These are phyloP conservation scores for zebrafish (Danio rerio) DNA, from an alignment of 2,113 vertebrate species.

Conservation along the genomic window GRCz12tu NC_133190.1:9927501-9928000, in stretches of 20 bases:
- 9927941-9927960: too few relatives aligned
- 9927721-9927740: not conserved
- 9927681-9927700: not conserved
- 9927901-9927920: too few relatives aligned
- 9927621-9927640: slow-evolving; percentile 11
- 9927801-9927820: not conserved
- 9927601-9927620: slow-evolving; percentile 22
- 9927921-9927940: too few relatives aligned
- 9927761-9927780: not conserved
- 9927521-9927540: slow-evolving; percentile 18
- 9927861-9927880: not conserved
- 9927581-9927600: not conserved
- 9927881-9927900: not conserved
- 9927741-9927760: not conserved
- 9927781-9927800: not conserved
- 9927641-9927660: slow-evolving; percentile 9
- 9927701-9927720: not conserved
- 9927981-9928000: too few relatives aligned
- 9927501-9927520: slow-evolving; percentile 34
- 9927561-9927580: not conserved
- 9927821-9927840: not conserved
- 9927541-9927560: slow-evolving; percentile 7
- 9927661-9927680: slow-evolving; percentile 11
- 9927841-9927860: not conserved
- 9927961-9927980: too few relatives aligned